A percentile compares a stretch with the other conserved stretches of the same genome.
Evolutionary conservation across 2,888 invertebrate species (phyloP).

Genomic region (Sinohyriopsis cumingii): DNA sequence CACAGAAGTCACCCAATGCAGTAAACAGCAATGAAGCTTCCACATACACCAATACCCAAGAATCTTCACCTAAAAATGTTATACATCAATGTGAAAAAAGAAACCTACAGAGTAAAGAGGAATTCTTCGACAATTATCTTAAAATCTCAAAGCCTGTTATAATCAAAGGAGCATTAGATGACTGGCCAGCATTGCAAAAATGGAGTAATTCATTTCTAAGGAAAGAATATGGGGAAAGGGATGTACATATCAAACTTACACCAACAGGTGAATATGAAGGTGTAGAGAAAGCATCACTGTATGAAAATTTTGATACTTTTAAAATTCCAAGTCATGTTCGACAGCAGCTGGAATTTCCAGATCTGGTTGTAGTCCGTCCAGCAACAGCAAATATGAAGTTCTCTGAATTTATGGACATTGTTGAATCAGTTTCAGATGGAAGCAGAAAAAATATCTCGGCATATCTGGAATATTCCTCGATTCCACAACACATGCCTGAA

Average conservation of each 20-base stretch:
- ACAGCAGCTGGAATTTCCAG: slow-evolving; percentile 58
- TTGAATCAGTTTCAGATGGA: slow-evolving; percentile 52
- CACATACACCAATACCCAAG: too few species aligned
- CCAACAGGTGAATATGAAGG: slow-evolving; percentile 67
- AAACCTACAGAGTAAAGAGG: slow-evolving; percentile 31
- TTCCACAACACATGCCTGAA: slow-evolving; percentile 60
- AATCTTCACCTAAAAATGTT: too few species aligned
- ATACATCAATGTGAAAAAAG: slow-evolving; percentile 49
- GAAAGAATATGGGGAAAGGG: slow-evolving; percentile 46
- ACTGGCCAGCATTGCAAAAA: slow-evolving; percentile 62
- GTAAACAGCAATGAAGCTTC: neutral
- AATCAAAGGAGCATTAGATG: slow-evolving; percentile 49
- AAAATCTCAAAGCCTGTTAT: slow-evolving; percentile 66
- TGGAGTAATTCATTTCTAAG: slow-evolving; percentile 64
- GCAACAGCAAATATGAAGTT: slow-evolving; percentile 64
- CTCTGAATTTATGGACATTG: slow-evolving; percentile 62
- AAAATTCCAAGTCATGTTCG: slow-evolving; percentile 58
- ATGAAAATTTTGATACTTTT: slow-evolving; percentile 59
- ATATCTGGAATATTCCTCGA: slow-evolving; percentile 69
- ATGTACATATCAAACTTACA: slow-evolving; percentile 65
- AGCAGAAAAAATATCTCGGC: slow-evolving; percentile 57
- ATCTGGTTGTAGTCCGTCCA: slow-evolving; percentile 68
- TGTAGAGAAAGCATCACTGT: slow-evolving; percentile 58
- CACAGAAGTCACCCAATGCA: neutral
- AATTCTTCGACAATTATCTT: slow-evolving; percentile 63